Evolutionary conservation across 2,888 invertebrate species (phyloP).

Genomic region (Chironomus tentans): DNA sequence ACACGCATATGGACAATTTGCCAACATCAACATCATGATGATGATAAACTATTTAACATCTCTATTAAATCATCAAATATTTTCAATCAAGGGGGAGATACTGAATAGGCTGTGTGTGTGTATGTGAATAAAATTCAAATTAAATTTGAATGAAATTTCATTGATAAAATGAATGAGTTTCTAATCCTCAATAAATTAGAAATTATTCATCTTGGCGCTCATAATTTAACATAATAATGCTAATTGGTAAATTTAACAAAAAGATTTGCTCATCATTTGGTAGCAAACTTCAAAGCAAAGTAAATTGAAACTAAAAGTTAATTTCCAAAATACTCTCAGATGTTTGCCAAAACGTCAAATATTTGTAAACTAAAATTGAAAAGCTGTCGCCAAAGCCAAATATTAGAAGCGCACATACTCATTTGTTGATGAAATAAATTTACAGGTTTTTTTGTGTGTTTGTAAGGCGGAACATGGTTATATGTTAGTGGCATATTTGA

Average conservation of each 20-base stretch:
- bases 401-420: background rate
- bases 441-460: slow-evolving; percentile 1
- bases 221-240: background rate
- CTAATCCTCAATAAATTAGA: too few relatives aligned
- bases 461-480: too few relatives aligned
- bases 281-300: too few relatives aligned
- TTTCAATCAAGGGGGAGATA: too few relatives aligned
- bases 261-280: background rate
- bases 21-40: background rate
- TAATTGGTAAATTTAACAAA: background rate
- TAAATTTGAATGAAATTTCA: too few relatives aligned
- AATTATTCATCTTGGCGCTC: background rate
- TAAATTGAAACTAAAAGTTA: background rate
- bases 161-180: too few relatives aligned
- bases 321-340: background rate
- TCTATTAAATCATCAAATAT: background rate
- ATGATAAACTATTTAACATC: background rate
- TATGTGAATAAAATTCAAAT: too few relatives aligned
- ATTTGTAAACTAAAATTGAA: slow-evolving; percentile 3
- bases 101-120: too few relatives aligned
- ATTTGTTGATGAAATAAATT: slow-evolving; percentile 21
- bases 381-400: slow-evolving; percentile 21
- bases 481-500: too few relatives aligned
- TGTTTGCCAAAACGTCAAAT: background rate
- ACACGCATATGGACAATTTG: background rate